A percentile compares a stretch with the other conserved stretches of the same genome.
Evolutionary conservation across 2,888 invertebrate genomes (phyloP).

Genomic region (Creontiades dilutus): DNA sequence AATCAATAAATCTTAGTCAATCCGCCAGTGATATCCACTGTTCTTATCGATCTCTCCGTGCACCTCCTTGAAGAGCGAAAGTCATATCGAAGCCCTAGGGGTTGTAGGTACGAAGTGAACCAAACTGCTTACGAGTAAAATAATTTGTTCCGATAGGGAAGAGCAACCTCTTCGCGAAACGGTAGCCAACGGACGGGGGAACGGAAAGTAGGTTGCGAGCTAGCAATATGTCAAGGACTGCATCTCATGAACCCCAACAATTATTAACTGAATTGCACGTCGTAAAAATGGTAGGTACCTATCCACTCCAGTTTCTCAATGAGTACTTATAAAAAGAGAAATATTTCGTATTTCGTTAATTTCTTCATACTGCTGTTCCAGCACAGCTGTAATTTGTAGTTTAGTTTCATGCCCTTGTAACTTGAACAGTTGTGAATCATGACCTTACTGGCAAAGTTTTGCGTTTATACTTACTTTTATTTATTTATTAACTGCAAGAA

Average conservation of each 20-base stretch:
- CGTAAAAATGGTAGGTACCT: background rate
- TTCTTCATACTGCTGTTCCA: background rate
- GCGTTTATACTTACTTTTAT: too few species aligned
- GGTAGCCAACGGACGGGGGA: slow-evolving; percentile 19
- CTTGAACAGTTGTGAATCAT: background rate
- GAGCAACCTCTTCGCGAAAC: background rate
- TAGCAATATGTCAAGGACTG: slow-evolving; percentile 47
- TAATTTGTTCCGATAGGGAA: too few species aligned
- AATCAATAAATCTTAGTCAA: too few species aligned
- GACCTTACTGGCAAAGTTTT: too few species aligned
- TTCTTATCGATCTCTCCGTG: too few species aligned
- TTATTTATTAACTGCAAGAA: too few species aligned
- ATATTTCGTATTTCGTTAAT: background rate
- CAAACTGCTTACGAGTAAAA: too few species aligned
- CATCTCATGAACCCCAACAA: slow-evolving; percentile 40
- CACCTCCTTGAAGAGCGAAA: slow-evolving; percentile 25
- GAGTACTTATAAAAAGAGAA: background rate
- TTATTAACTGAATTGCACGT: slow-evolving; percentile 35
- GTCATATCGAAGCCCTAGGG: background rate
- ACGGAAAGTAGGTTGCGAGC: slow-evolving; percentile 43
- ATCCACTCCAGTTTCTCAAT: background rate
- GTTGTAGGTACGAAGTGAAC: too few species aligned
- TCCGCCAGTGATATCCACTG: too few species aligned
- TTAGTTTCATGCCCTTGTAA: background rate
- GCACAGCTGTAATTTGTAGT: background rate